Evolutionary conservation across 2,888 invertebrate species (phyloP).

Genomic region (Cremastobaeus sp.): DNA sequence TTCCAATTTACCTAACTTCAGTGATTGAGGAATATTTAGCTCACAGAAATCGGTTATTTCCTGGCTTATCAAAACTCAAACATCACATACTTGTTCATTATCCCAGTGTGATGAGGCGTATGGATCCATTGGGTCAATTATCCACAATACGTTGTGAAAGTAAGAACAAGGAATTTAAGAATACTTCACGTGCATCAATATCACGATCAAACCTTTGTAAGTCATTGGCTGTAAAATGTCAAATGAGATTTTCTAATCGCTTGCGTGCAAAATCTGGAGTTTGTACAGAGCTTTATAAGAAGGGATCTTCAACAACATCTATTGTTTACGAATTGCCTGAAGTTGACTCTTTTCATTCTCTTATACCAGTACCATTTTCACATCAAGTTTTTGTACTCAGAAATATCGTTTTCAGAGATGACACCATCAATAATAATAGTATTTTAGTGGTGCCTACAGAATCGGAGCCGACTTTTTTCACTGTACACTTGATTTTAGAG

Average conservation of each 20-base stretch:
- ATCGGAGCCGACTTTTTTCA: not conserved
- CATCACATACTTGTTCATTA: slow-evolving; percentile 59
- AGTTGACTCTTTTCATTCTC: not conserved
- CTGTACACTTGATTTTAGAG: not conserved
- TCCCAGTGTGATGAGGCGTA: slow-evolving; percentile 15
- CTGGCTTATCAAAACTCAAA: slow-evolving; percentile 16
- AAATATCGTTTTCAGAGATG: not conserved
- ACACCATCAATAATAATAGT: not conserved
- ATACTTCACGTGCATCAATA: slow-evolving; percentile 26
- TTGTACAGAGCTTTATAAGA: not conserved
- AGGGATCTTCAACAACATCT: not conserved
- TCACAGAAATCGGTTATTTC: not conserved
- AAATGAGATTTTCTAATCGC: not conserved
- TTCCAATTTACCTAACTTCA: slow-evolving; percentile 20
- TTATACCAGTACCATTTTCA: not conserved
- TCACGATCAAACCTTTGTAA: slow-evolving; percentile 1
- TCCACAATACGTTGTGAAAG: slow-evolving; percentile 49
- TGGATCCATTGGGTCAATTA: slow-evolving; percentile 41
- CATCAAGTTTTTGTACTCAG: not conserved
- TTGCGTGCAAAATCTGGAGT: not conserved
- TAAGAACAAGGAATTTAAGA: slow-evolving; percentile 47
- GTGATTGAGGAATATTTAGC: slow-evolving; percentile 13
- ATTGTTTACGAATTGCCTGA: not conserved
- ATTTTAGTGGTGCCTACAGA: not conserved
- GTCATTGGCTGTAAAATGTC: not conserved